Evolutionary conservation across 2,797 vertebrate genomes (phyloP).

Genomic region (Cichlasoma orientale): DNA sequence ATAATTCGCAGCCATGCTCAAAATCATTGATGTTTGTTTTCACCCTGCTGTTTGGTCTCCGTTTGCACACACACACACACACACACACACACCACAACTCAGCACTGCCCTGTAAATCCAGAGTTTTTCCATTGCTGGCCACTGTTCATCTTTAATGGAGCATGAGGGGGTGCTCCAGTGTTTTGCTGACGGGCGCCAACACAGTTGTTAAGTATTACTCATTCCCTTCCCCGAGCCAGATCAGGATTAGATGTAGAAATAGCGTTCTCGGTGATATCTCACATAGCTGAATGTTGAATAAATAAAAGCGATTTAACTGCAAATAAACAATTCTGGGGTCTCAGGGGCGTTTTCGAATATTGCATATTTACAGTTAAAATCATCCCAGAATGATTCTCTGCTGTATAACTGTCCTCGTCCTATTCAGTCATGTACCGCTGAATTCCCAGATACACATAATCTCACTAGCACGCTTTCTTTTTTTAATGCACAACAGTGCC

Average conservation of each 20-base stretch:
- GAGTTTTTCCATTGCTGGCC: conserved; percentile 33
- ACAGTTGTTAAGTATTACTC: conserved; percentile 39
- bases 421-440: conserved; percentile 1
- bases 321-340: conserved; percentile 9
- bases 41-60: conserved; percentile 32
- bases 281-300: conserved; percentile 6
- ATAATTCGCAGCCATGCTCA: conserved; percentile 8
- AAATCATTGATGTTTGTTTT: conserved; percentile 20
- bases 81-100: neutral
- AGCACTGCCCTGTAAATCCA: conserved; percentile 27
- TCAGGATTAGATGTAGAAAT: conserved; percentile 14
- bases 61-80: conserved; percentile 8
- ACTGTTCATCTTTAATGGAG: conserved; percentile 55
- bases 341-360: conserved; percentile 13
- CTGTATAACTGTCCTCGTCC: neutral
- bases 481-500: conserved; percentile 36
- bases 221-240: conserved; percentile 31
- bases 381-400: conserved; percentile 6
- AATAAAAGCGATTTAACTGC: conserved; percentile 31
- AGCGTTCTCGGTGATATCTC: conserved; percentile 1
- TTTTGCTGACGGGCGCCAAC: conserved; percentile 37
- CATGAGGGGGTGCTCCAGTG: conserved; percentile 33
- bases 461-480: neutral
- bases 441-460: conserved; percentile 6
- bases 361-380: conserved; percentile 20